Base-by-base conservation (phyloP, 2,888 invertebrate genomes). In the Agrotis exclamationis region DNA sequence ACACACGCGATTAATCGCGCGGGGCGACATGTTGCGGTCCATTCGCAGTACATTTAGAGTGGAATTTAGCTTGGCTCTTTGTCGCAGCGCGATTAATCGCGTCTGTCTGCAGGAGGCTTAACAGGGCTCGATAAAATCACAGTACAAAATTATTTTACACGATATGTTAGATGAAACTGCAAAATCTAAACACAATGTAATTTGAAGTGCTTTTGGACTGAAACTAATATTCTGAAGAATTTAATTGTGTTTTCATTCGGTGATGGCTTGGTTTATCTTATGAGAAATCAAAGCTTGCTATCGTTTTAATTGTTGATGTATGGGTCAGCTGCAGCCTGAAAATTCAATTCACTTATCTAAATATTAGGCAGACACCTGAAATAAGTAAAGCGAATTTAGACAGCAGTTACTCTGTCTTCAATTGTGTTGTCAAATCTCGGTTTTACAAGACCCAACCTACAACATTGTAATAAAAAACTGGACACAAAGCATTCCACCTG, bases 401-500 rank as follows among this genome's bases (percentile, higher is more conserved):
- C 3, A n/a, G 16, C 6, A 44, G 16, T 33, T 14, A 4, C 18
- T 51, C 1, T 20, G 11, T 33, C 14, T 50, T 16, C 3, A 24
- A 50, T 14, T 24, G 1, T 11, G n/a, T 24, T 44, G 44, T 7
- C 44, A 2, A 14, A 39, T 39, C 39, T 16, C 16, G 45, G 16
- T 45, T 45, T 16, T 45, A 18, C 39, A 58, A 50, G 48, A 48
- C 6, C 18, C 16, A n/a, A 33, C 44, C 51, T 24, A 54, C 24
- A 63, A 54, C 47, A 67, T 57, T 57, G 50, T 67, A 24, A 47
- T 5, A 66, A 76, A 74, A 76, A 76, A 57, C 63, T 50, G 24
- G 5, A 33, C 56, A 67, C 50, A 76, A 76, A 67, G 22, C 69
- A 18, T 73, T 73, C 51, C 69, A 73, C 76, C 53, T 76, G 76